These are phyloP conservation scores for Drosophila suboccidentalis DNA, from an alignment of 2,888 invertebrate genomes.

Conservation along the genomic window DNA sequence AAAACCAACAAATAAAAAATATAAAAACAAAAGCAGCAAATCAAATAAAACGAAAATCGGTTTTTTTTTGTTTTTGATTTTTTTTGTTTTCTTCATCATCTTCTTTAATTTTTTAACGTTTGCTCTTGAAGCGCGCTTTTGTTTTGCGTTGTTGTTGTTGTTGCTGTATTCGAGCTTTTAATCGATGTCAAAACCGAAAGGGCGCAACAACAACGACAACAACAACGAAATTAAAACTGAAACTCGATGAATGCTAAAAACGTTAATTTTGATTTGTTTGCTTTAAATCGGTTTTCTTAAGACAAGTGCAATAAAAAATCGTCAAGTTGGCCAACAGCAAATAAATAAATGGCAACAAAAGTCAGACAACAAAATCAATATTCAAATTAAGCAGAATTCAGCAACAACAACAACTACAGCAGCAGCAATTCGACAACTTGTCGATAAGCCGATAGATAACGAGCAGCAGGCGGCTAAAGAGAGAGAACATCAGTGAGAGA, in stretches of 20 bases:
- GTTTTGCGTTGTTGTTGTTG: constrained; percentile 27
- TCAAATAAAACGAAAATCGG: constrained; percentile 46
- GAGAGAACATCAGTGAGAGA: constrained; percentile 4
- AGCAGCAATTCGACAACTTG: constrained; percentile 60
- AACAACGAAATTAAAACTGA: constrained; percentile 22
- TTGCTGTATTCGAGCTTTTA: constrained; percentile 27
- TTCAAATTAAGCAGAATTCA: constrained; percentile 66
- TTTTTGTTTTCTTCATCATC: constrained; percentile 20
- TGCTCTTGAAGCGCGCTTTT: constrained; percentile 56
- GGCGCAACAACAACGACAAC: constrained; percentile 40
- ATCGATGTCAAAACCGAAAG: constrained; percentile 49
- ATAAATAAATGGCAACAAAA: constrained; percentile 44
- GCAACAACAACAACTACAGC: constrained; percentile 27
- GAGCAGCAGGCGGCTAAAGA: constrained; percentile 34
- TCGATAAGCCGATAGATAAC: constrained; percentile 64
- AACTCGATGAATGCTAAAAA: constrained; percentile 29
- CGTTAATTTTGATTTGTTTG: constrained; percentile 26
- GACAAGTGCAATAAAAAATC: constrained; percentile 71
- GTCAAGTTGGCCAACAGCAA: constrained; percentile 19
- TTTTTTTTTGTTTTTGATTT: constrained; percentile 14
- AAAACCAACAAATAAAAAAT: constrained; percentile 24
- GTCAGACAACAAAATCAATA: constrained; percentile 69
- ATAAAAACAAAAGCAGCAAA: constrained; percentile 37
- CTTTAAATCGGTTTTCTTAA: constrained; percentile 33
- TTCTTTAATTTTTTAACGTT: constrained; percentile 17